Evolutionary conservation across 1,140 invertebrate genomes (phyloP).

Genomic region (Thaumetopoea pityocampa): DNA sequence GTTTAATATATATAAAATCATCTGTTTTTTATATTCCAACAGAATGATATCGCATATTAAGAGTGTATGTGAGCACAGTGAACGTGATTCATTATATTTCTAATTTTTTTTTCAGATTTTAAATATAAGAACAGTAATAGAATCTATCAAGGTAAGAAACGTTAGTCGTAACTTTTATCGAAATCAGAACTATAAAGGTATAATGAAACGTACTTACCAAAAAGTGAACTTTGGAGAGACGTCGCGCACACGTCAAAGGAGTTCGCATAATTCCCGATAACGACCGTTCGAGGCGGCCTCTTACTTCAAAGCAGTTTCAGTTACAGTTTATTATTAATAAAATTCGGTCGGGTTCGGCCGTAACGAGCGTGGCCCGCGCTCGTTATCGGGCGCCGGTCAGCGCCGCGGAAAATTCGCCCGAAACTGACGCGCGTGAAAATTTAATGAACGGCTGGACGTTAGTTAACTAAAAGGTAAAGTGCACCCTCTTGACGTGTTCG

Average conservation of each 20-base stretch:
- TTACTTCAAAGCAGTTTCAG: slow-evolving; percentile 68
- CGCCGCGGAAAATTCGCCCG: slow-evolving; percentile 73
- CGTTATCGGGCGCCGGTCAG: slow-evolving; percentile 68
- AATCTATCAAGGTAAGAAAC: too few species aligned
- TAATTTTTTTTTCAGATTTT: too few species aligned
- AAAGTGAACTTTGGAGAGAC: slow-evolving; percentile 37
- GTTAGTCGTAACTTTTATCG: too few species aligned
- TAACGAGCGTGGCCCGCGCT: slow-evolving; percentile 57
- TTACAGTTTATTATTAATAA: slow-evolving; percentile 74
- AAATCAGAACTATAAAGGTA: slow-evolving; percentile 16
- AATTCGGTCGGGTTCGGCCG: slow-evolving; percentile 46
- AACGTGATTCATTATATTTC: too few species aligned
- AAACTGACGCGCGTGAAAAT: slow-evolving; percentile 75
- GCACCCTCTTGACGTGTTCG: slow-evolving; percentile 75
- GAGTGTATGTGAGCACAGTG: too few species aligned
- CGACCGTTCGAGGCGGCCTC: slow-evolving; percentile 58
- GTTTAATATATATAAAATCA: too few species aligned
- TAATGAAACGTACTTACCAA: slow-evolving; percentile 18
- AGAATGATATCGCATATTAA: too few species aligned
- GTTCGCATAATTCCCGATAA: slow-evolving; percentile 65
- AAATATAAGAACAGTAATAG: too few species aligned
- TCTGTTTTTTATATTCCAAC: too few species aligned
- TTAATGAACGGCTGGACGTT: slow-evolving; percentile 75
- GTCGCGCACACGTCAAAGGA: slow-evolving; percentile 52
- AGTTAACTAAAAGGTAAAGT: slow-evolving; percentile 76